Evolutionary conservation across 2,888 invertebrate genomes (phyloP).

Genomic region (Malthinus seriepunctatus): DNA sequence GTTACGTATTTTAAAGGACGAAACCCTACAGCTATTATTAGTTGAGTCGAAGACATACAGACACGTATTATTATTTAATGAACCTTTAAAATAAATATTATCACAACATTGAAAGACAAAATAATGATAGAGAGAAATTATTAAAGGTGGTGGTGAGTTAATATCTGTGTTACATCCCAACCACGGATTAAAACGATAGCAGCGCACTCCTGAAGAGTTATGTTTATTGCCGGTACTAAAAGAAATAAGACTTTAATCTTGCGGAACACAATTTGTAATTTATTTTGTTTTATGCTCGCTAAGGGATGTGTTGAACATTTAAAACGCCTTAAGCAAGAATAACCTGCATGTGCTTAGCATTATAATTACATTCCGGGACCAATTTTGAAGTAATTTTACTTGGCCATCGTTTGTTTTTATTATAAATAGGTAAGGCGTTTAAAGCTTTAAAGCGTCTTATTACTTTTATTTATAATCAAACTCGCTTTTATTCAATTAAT

Average conservation of each 20-base stretch:
- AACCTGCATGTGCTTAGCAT: constrained; percentile 36
- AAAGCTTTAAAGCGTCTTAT: too few relatives aligned
- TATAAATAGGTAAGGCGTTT: constrained; percentile 10
- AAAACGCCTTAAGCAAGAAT: constrained; percentile 33
- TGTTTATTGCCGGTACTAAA: constrained; percentile 38
- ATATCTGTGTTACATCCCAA: constrained; percentile 22
- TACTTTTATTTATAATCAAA: too few relatives aligned
- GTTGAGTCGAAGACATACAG: too few relatives aligned
- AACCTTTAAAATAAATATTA: not conserved
- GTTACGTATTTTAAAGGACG: too few relatives aligned
- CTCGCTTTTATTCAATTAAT: too few relatives aligned
- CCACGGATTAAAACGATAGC: constrained; percentile 32
- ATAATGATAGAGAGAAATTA: constrained; percentile 26
- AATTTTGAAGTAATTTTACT: constrained; percentile 28
- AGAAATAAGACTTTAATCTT: constrained; percentile 40
- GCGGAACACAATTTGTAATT: constrained; percentile 39
- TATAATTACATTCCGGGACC: constrained; percentile 33
- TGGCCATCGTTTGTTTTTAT: constrained; percentile 30
- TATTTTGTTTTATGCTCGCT: constrained; percentile 35
- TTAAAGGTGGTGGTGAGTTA: constrained; percentile 29
- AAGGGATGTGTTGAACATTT: constrained; percentile 30
- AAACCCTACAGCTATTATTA: too few relatives aligned
- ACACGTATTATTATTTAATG: too few relatives aligned
- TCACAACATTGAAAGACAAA: not conserved
- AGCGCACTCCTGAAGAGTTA: constrained; percentile 32